phyloP scores from a whole-genome alignment of 2,888 invertebrate species.

The Physocephala rufipes region DNA sequence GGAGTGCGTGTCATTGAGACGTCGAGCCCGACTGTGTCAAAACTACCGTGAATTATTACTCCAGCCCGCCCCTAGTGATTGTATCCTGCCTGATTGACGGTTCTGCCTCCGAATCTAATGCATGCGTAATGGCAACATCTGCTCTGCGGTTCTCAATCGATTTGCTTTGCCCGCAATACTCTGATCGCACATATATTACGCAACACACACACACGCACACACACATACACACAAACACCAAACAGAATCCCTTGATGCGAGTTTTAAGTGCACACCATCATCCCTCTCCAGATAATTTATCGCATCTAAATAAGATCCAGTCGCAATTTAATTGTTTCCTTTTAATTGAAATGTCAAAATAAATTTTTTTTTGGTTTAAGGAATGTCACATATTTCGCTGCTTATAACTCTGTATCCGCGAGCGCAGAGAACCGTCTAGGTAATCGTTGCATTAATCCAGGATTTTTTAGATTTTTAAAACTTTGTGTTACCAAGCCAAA shows the following conservation, averaged over 20 bases:
- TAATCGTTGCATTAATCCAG: background rate
- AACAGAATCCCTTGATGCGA: constrained; percentile 24
- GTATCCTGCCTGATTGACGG: background rate
- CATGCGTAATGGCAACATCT: constrained; percentile 43
- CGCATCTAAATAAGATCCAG: constrained; percentile 39
- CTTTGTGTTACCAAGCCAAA: background rate
- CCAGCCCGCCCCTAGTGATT: constrained; percentile 16
- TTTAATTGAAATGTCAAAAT: constrained; percentile 44
- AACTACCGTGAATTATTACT: constrained; percentile 47
- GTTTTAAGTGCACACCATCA: constrained; percentile 38
- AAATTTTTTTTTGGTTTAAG: constrained; percentile 17
- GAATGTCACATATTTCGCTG: background rate
- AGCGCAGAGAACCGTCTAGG: background rate
- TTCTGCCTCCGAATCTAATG: background rate
- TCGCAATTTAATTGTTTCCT: constrained; percentile 26
- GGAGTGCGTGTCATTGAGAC: background rate
- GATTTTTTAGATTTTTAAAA: background rate
- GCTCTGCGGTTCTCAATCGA: constrained; percentile 41
- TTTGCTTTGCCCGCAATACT: constrained; percentile 12
- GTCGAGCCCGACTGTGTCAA: constrained; percentile 39
- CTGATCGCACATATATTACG: constrained; percentile 1
- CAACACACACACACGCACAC: background rate
- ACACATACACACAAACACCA: background rate
- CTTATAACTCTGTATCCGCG: background rate
- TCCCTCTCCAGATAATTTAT: constrained; percentile 44